Evolutionary conservation across 2,113 vertebrate species (phyloP).

Genomic region (Sminthopsis crassicaudata): DNA sequence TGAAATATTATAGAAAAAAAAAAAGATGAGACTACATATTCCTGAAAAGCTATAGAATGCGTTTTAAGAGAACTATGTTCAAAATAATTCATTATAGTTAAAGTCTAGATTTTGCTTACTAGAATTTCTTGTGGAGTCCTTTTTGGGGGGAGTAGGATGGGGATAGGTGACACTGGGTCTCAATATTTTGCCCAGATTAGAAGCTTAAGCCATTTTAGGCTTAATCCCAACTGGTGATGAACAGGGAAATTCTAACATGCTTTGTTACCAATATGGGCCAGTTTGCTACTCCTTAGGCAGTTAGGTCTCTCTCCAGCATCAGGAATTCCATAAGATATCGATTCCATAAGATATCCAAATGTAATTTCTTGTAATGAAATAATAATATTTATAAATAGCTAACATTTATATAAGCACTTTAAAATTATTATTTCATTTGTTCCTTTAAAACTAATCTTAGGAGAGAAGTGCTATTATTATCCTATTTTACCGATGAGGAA

Average conservation of each 20-base stretch:
- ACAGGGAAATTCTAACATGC: not conserved
- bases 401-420: not conserved
- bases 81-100: not conserved
- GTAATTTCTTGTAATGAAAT: not conserved
- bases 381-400: not conserved
- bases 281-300: not conserved
- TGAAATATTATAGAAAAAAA: too few relatives aligned
- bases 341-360: not conserved
- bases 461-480: not conserved
- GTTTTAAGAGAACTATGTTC: not conserved
- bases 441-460: not conserved
- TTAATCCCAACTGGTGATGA: not conserved
- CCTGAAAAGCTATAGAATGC: not conserved
- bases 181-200: not conserved
- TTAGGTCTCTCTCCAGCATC: too few relatives aligned
- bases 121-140: not conserved
- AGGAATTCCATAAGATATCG: not conserved
- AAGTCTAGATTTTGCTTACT: not conserved
- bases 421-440: not conserved
- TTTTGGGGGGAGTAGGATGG: too few relatives aligned
- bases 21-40: not conserved
- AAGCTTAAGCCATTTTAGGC: not conserved
- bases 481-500: not conserved
- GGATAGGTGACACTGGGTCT: not conserved
- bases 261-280: not conserved